Evolutionary conservation across 2,113 vertebrate genomes (phyloP).

Genomic region (Hydrolagus affinis): DNA sequence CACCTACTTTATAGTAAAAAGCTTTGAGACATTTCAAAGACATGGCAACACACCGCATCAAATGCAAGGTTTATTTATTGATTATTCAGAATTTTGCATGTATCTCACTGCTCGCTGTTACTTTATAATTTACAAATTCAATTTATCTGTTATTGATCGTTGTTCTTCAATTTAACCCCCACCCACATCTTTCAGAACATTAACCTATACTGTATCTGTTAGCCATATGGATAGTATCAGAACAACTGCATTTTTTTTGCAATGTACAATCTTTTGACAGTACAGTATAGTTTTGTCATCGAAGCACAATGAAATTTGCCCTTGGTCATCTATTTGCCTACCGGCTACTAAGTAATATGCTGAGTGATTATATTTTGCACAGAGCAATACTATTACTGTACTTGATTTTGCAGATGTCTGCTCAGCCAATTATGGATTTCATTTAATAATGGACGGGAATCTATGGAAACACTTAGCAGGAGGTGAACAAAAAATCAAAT

Average conservation of each 20-base stretch:
- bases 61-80: no score
- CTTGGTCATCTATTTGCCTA: background rate
- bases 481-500: constrained; percentile 6
- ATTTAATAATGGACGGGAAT: no score
- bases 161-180: background rate
- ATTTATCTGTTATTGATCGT: background rate
- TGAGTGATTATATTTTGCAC: background rate
- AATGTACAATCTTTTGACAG: no score
- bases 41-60: no score
- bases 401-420: constrained; percentile 1
- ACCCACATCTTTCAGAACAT: background rate
- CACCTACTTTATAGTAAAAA: no score
- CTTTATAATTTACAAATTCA: background rate
- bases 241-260: no score
- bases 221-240: background rate
- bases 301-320: background rate
- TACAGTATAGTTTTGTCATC: background rate
- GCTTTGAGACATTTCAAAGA: no score
- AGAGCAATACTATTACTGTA: constrained; percentile 1
- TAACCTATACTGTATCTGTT: background rate
- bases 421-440: constrained; percentile 16
- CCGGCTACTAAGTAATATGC: constrained; percentile 10
- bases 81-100: no score
- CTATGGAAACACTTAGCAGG: constrained; percentile 7
- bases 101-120: no score